Evolutionary conservation across 2,113 vertebrate species (phyloP), one percentile per base, ranked within the genome.

Genomic region (Amphiprion percula): DNA sequence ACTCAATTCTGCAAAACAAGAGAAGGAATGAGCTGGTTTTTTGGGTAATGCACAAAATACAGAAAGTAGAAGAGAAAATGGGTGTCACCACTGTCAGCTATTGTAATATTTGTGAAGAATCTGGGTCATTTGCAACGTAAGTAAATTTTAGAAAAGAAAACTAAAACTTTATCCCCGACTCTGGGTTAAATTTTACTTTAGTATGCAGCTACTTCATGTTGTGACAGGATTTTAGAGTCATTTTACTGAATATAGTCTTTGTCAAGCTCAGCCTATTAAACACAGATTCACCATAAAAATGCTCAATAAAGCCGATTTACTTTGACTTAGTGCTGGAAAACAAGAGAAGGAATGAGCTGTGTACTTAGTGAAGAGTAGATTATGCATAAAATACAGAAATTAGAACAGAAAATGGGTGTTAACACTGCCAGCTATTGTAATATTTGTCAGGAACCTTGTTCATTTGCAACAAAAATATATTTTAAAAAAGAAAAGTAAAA

Each of bases 281-380:
- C 33, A 10, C 30, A 33, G 30, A 33, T 33, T 33, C 5, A 0
- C 44, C 55, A 56, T 74, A 68, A 70, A 62, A 72, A 52, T 46
- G 66, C 69, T 78, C 69, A 61, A 73, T 80, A 80, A 88, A 83
- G 78, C 81, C 49, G 26, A 84, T 87, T 80, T 86, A 67, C 66
- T 83, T 68, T 16, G 70, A 65, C 65, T 86, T 56, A 41, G 26
- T 67, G 61, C 70, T 30, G 61, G 61, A 64, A 84, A 81, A 79
- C 76, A 68, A 82, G 50, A 68, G 68, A 62, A 28, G 54, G 30
- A 80, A 59, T 2, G 10, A 59, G 59, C 58, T 73, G 69, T 62
- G 64, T 46, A 10, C n/a, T 28, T 26, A 50, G 21, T 33, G n/a
- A 39, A 72, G 46, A 72, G 1, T 49, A 19, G 58, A 4, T 33